Percentiles rank a stretch among this genome's conserved stretches.
phyloP scores from a whole-genome alignment of 2,797 vertebrate genomes.

The Eulemur rubriventer region DNA sequence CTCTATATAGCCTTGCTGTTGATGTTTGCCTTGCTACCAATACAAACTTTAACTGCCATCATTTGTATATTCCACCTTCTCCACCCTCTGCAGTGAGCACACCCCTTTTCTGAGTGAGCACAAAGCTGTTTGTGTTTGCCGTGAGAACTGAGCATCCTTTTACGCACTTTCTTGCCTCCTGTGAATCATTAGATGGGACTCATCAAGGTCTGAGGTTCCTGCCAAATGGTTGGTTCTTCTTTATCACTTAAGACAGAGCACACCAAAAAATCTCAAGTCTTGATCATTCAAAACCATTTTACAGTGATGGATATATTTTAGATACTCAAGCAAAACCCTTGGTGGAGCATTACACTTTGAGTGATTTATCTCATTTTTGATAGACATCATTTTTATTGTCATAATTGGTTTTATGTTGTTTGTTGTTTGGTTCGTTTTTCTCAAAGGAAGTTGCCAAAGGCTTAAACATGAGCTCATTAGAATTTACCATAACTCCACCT shows the following conservation, averaged over 20 bases:
- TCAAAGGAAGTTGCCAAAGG: background rate
- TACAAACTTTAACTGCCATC: background rate
- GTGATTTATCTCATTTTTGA: background rate
- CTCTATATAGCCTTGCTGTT: background rate
- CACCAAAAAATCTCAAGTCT: background rate
- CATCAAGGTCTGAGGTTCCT: background rate
- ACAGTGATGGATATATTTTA: background rate
- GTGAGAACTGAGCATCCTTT: background rate
- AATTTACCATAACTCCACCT: background rate
- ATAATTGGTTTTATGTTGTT: background rate
- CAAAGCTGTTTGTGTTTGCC: background rate
- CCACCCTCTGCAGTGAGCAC: background rate
- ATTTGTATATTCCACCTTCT: background rate
- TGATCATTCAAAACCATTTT: background rate
- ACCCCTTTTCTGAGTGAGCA: background rate
- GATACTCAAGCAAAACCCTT: background rate
- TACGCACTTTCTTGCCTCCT: background rate
- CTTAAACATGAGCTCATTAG: background rate
- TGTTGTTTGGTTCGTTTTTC: background rate
- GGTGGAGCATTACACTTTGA: background rate
- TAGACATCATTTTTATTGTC: background rate
- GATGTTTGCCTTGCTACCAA: background rate
- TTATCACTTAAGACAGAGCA: background rate
- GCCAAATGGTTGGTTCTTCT: background rate
- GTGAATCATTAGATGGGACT: background rate